phyloP scores from a whole-genome alignment of 2,888 invertebrate species.

The Drosophila lutescens region DNA sequence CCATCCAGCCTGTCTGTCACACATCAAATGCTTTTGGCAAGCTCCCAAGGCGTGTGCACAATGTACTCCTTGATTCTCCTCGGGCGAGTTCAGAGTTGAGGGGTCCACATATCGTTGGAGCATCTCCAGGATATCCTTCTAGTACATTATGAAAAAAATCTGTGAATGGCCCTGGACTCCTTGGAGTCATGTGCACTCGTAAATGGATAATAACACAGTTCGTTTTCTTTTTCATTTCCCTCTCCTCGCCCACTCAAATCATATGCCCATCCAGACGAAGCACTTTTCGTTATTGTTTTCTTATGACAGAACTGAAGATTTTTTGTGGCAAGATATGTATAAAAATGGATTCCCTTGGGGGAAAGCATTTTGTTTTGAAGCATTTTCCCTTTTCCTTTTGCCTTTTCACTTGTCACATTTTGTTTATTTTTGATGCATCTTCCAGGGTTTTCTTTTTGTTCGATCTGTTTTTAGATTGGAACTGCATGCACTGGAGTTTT shows the following conservation, averaged over 20 bases:
- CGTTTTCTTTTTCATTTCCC: conserved; percentile 4
- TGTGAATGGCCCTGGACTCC: conserved; percentile 21
- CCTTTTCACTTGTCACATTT: conserved; percentile 40
- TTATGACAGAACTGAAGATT: conserved; percentile 18
- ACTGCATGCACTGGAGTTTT: conserved; percentile 10
- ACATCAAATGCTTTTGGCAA: conserved; percentile 51
- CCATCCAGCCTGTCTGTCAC: conserved; percentile 36
- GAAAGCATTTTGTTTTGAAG: conserved; percentile 26
- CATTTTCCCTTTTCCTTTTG: conserved; percentile 23
- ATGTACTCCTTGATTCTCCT: not conserved
- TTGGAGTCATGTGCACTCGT: conserved; percentile 23
- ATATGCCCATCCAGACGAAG: conserved; percentile 43
- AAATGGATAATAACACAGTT: conserved; percentile 41
- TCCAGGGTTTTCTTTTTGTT: conserved; percentile 1
- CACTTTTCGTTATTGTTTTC: conserved; percentile 69
- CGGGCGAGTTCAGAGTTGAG: not conserved
- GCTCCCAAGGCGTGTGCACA: conserved; percentile 37
- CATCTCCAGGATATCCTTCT: conserved; percentile 5
- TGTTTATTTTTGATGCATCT: conserved; percentile 53
- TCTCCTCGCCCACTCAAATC: conserved; percentile 28
- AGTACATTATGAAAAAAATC: conserved; percentile 20
- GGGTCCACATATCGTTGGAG: conserved; percentile 4
- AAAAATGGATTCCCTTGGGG: conserved; percentile 15
- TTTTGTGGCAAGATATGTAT: conserved; percentile 18
- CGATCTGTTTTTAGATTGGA: conserved; percentile 12